phyloP scores from a whole-genome alignment of 1,140 invertebrate genomes.

The Penaeus chinensis region DNA sequence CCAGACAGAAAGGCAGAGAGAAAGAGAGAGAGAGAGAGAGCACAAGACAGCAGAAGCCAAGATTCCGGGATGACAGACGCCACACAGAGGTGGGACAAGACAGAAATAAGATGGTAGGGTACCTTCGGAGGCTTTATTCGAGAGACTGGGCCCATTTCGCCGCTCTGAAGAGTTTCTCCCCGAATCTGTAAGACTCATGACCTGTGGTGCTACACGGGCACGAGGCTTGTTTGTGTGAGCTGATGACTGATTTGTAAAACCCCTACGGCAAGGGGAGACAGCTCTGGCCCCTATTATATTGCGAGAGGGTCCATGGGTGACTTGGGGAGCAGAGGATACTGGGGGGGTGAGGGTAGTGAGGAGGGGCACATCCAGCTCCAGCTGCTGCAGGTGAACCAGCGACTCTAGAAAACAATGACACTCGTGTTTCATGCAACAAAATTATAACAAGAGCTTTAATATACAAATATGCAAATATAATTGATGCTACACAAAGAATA shows the following conservation, averaged over 20 bases:
- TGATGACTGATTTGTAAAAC: background rate
- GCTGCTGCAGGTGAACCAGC: slow-evolving; percentile 54
- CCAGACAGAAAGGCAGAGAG: no score
- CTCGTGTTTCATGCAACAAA: slow-evolving; percentile 39
- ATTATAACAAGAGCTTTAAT: background rate
- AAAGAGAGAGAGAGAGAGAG: background rate
- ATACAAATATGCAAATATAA: no score
- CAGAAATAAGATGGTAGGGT: background rate
- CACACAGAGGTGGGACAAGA: no score
- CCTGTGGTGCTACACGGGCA: slow-evolving; percentile 50
- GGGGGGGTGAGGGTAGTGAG: slow-evolving; percentile 53
- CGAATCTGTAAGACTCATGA: slow-evolving; percentile 23
- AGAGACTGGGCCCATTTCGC: background rate
- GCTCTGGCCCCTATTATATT: slow-evolving; percentile 15
- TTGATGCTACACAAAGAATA: background rate
- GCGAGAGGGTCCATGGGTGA: slow-evolving; percentile 43
- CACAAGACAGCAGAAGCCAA: background rate
- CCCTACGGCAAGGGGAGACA: slow-evolving; percentile 8
- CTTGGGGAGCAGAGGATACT: slow-evolving; percentile 30
- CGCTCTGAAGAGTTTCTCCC: background rate
- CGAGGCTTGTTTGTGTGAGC: slow-evolving; percentile 43
- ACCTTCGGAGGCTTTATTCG: background rate
- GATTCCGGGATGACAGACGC: no score
- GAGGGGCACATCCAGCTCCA: slow-evolving; percentile 54
- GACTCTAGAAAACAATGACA: slow-evolving; percentile 54